These are phyloP conservation scores for Chymomyza amoena DNA, from an alignment of 2,888 invertebrate genomes.

Conservation along the genomic window DNA sequence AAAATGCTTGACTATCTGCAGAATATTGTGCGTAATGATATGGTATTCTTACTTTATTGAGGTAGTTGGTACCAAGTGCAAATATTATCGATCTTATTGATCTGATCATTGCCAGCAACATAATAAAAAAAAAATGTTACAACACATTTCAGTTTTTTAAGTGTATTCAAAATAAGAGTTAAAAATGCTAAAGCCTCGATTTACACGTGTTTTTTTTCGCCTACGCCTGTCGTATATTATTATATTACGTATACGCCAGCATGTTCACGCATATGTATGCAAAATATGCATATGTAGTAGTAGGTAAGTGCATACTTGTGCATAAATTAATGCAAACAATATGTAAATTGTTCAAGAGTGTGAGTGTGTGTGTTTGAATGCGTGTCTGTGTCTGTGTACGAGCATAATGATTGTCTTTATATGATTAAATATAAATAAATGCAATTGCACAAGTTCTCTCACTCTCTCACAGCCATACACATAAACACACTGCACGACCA, in stretches of 20 bases:
- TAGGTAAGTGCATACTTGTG: not conserved
- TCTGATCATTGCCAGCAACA: too few species aligned
- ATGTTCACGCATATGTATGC: not conserved
- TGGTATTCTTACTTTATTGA: too few species aligned
- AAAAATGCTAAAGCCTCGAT: too few species aligned
- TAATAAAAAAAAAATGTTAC: too few species aligned
- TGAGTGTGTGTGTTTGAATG: not conserved
- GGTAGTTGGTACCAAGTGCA: too few species aligned
- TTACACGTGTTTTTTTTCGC: too few species aligned
- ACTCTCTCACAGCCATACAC: conserved; percentile 1
- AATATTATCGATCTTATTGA: too few species aligned
- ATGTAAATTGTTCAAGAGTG: not conserved
- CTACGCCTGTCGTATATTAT: not conserved
- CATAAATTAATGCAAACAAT: not conserved
- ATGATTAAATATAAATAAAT: conserved; percentile 38
- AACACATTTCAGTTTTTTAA: too few species aligned
- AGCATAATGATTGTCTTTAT: conserved; percentile 26
- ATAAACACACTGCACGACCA: not conserved
- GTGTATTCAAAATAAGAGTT: too few species aligned
- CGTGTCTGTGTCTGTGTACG: not conserved
- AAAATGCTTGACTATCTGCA: too few species aligned
- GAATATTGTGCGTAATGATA: too few species aligned
- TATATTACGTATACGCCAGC: not conserved
- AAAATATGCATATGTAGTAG: not conserved
- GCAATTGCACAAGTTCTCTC: not conserved